Conservation (phyloP, 2,797 vertebrate genomes). For the Glyptemys insculpta region DNA sequence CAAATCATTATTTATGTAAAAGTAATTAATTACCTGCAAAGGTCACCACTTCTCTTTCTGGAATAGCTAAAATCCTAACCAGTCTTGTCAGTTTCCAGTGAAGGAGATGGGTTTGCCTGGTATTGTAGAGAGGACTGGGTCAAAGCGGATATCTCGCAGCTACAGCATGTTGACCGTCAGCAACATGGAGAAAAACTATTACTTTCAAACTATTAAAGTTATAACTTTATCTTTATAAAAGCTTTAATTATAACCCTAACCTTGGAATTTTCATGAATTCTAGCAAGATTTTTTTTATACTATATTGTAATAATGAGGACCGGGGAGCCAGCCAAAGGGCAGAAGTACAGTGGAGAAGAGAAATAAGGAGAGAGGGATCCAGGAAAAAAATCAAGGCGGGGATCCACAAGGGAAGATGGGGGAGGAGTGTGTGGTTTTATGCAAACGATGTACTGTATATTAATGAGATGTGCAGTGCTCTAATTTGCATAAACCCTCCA, state of each 20-base stretch:
- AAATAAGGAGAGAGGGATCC: background rate
- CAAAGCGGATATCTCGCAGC: background rate
- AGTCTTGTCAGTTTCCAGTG: background rate
- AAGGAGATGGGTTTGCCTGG: background rate
- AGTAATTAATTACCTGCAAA: background rate
- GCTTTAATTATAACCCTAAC: background rate
- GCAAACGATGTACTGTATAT: background rate
- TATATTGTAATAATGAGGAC: background rate
- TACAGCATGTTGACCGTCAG: background rate
- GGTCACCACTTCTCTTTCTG: accelerated
- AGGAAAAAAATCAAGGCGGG: background rate
- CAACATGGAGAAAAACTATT: background rate
- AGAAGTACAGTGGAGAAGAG: background rate
- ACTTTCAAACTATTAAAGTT: background rate
- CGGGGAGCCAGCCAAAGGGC: background rate
- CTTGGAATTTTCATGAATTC: background rate
- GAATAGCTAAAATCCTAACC: background rate
- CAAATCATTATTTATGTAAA: background rate
- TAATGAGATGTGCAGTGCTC: background rate
- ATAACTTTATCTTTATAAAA: background rate
- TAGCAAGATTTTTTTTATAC: background rate
- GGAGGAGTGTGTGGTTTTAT: background rate
- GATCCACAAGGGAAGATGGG: background rate
- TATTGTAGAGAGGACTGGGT: background rate
- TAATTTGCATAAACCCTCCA: background rate